Percentiles rank a stretch among this genome's conserved stretches.
These are phyloP conservation scores for Eurystomus glaucurus DNA, from an alignment of 2,797 vertebrate species.

Conservation along the genomic window DNA sequence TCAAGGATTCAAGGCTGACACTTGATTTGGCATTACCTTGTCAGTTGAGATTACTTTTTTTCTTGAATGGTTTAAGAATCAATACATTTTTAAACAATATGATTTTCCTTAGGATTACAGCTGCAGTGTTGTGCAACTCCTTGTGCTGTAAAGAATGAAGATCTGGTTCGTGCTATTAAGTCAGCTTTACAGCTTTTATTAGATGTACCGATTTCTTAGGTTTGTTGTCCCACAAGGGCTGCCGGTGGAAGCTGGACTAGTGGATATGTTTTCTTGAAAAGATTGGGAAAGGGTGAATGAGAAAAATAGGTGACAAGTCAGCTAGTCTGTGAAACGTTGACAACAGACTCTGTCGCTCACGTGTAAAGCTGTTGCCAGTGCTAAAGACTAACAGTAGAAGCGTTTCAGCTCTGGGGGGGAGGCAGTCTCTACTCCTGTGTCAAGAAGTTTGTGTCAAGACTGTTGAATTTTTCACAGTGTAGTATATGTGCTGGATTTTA, in stretches of 20 bases:
- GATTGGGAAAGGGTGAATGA: not conserved
- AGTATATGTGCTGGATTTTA: not conserved
- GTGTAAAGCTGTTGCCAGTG: not conserved
- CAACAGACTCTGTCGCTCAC: not conserved
- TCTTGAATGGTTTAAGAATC: conserved; percentile 2
- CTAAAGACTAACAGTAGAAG: not conserved
- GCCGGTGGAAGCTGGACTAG: not conserved
- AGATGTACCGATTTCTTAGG: not conserved
- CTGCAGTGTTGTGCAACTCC: not conserved
- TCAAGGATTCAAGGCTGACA: not conserved
- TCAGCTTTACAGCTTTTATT: not conserved
- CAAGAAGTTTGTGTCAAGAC: not conserved
- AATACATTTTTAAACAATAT: not conserved
- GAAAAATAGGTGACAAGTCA: not conserved
- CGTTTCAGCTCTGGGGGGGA: not conserved
- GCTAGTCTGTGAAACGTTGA: fast-evolving
- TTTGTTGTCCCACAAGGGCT: not conserved
- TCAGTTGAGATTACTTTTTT: not conserved
- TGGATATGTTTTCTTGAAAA: not conserved
- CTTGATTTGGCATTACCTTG: not conserved
- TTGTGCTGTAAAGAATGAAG: not conserved
- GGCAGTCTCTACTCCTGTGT: not conserved
- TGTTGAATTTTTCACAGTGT: not conserved
- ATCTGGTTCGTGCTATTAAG: not conserved
- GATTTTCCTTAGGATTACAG: not conserved